Base-by-base conservation (phyloP, 2,888 invertebrate species). In the Rhabditoides inermis region DNA sequence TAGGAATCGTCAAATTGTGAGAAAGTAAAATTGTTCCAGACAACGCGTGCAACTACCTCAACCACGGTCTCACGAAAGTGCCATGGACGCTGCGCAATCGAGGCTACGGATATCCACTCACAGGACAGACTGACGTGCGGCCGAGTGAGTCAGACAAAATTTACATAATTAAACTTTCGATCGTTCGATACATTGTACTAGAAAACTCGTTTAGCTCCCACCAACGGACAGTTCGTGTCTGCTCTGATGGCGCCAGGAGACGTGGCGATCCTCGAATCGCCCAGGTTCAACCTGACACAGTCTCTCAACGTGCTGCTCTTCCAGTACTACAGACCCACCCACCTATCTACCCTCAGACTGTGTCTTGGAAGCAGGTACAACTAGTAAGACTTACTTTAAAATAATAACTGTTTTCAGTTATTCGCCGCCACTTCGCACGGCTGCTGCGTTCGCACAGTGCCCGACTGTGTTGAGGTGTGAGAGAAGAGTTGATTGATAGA, bases 11-110 rank as follows among this genome's bases (percentile, higher is more conserved):
- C 30, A 26, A 15, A n/a, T 18, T 27, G 7, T 26, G 12, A 35
- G 6, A 40, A 30, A 49, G 35, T 18, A 32, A 10, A 23, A 37
- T 51, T 25, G 22, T 53, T 68, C 37, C 45, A 72, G 71, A 73
- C 10, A 72, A 66, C 44, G 73, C 73, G 0, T 73, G 73, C 51
- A 68, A 72, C 49, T 73, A 73, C 27, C 52, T 73, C 28, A 73
- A 73, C 39, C 73, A 73, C 48, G 73, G 73, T 0, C 51, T 73
- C 28, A 73, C 73, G 2, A 73, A 73, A 48, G 72, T 71, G 45
- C 73, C 73, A 23, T 73, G 73, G 73, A 73, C 73, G 5, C 44
- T 73, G 50, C 53, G 73, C 37, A 73, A 68, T 32, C 46, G 63
- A 42, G 65, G 68, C 12, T 73, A 73, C 56, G 73, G 73, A 2